Evolutionary conservation across 2,113 vertebrate species (phyloP), one percentile per base, ranked within the genome.

Genomic region (Oncorhynchus mykiss): DNA sequence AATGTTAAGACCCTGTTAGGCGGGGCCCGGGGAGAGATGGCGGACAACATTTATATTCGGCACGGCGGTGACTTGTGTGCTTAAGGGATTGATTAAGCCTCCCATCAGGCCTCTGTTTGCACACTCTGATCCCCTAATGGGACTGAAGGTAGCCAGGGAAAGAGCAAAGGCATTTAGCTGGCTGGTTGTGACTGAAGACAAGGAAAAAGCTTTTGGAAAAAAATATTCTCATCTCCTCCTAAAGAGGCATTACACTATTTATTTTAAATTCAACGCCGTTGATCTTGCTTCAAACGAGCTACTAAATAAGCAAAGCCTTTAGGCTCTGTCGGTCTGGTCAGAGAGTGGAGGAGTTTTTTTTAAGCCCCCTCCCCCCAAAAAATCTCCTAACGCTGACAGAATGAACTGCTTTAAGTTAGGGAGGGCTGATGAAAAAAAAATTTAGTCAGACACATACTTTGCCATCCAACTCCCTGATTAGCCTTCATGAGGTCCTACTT

Each of bases 381-480:
- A 12, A 73, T n/a, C 4, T 20, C 45, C 31, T 67, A 74, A 73
- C 49, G 62, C 67, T 71, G 77, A 49, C 76, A 82, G n/a, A 27
- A n/a, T 51, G 59, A 65, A 69, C 8, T 71, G 31, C 14, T 87
- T 78, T 62, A 48, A 73, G 39, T 62, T 71, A 59, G 34, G 34
- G 34, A 60, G 27, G 45, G 57, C 29, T 71, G 68, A 29, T 80
- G 67, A 60, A 60, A 48, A 74, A 5, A 5, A 9, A 69, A 73
- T 75, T 77, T 45, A 74, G 24, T 59, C 67, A 20, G 22, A 70
- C 13, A 48, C 65, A 60, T 49, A 62, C 59, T 22, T 81, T 82
- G 84, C 76, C 76, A 83, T 80, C 71, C 4, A 9, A 72, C 72
- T 81, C 8, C 66, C 80, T 88, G 91, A 93, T 91, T 88, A 88